These are phyloP conservation scores for Anthopleura xanthogrammica DNA, from an alignment of 92 coral and sea anemone species.

Conservation along the genomic window DNA sequence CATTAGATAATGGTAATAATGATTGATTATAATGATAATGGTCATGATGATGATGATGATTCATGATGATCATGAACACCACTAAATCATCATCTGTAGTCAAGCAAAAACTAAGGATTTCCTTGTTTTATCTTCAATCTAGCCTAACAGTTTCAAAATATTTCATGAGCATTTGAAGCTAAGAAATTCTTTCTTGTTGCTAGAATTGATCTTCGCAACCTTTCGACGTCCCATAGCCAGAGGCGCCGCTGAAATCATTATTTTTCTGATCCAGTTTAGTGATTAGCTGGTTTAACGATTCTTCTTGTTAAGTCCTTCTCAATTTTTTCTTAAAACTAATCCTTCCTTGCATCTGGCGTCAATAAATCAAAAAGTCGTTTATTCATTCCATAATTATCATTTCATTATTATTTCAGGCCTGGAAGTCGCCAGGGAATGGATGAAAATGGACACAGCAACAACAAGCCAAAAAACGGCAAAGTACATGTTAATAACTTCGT, in stretches of 20 bases:
- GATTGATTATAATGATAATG: background rate
- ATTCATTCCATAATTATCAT: background rate
- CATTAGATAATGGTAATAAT: background rate
- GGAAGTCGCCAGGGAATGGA: constrained; percentile 41
- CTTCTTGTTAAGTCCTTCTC: background rate
- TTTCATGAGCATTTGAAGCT: too few relatives aligned
- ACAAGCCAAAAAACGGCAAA: constrained; percentile 24
- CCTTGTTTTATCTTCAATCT: too few relatives aligned
- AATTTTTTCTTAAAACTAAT: too few relatives aligned
- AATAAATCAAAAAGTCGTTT: too few relatives aligned
- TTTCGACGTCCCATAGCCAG: too few relatives aligned
- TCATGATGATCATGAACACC: background rate
- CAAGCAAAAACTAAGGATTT: background rate
- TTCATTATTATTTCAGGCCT: constrained; percentile 13
- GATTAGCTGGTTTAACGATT: too few relatives aligned
- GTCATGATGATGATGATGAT: background rate
- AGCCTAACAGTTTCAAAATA: too few relatives aligned
- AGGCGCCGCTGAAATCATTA: too few relatives aligned
- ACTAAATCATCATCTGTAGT: background rate
- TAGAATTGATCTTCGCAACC: too few relatives aligned
- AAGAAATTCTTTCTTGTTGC: too few relatives aligned
- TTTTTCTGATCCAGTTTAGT: too few relatives aligned
- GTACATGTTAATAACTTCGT: constrained; percentile 24
- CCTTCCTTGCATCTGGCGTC: too few relatives aligned
- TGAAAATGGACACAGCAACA: constrained; percentile 35